Percentiles rank a stretch among this genome's conserved stretches.
Conservation (phyloP, 2,113 vertebrate species). For the Eulemur rufifrons region DNA sequence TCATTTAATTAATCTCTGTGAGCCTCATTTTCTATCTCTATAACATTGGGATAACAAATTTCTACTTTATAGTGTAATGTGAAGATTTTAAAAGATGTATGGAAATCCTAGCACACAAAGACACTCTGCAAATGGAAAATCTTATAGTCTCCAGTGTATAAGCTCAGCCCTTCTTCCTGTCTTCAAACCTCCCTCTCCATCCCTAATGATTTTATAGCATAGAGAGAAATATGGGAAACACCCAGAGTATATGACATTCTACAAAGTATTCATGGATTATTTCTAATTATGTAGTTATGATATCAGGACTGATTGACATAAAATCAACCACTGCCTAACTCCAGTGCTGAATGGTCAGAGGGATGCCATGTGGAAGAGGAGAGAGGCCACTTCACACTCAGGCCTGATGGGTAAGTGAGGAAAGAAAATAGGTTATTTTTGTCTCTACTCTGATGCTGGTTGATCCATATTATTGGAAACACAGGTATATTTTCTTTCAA, state of each 20-base stretch:
- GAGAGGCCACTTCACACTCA: not conserved
- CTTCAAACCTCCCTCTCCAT: not conserved
- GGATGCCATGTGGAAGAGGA: not conserved
- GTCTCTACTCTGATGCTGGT: not conserved
- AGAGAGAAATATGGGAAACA: not conserved
- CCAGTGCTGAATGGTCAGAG: not conserved
- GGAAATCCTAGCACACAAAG: not conserved
- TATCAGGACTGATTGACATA: not conserved
- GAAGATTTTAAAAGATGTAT: not conserved
- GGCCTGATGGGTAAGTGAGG: not conserved
- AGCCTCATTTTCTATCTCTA: not conserved
- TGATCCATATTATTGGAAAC: slow-evolving; percentile 36
- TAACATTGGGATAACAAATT: not conserved
- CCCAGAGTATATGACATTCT: not conserved
- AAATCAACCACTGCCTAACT: not conserved
- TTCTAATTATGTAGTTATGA: not conserved
- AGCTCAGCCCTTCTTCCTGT: not conserved
- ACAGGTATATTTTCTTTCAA: not conserved
- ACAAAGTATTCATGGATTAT: not conserved
- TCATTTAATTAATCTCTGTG: not conserved
- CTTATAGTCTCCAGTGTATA: not conserved
- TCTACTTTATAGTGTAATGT: not conserved
- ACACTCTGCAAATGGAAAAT: not conserved
- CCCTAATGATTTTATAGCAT: not conserved
- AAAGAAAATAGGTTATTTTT: not conserved